phyloP scores from a whole-genome alignment of 2,888 invertebrate genomes.

The Poecilus cupreus region DNA sequence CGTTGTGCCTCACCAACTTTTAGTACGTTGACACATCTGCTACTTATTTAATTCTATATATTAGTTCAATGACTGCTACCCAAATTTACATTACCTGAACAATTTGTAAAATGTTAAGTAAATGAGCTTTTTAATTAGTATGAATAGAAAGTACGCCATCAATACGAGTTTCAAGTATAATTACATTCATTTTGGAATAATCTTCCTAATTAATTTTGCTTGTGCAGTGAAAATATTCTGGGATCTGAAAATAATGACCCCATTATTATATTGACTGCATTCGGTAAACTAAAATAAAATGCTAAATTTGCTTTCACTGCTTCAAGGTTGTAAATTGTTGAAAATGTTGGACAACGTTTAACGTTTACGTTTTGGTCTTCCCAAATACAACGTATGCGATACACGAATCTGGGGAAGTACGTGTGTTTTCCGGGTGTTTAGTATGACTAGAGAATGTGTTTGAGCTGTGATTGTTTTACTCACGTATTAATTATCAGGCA shows the following conservation, averaged over 20 bases:
- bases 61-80: not conserved
- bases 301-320: constrained; percentile 4
- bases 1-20: not conserved
- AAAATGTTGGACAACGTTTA: not conserved
- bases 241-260: constrained; percentile 7
- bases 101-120: not conserved
- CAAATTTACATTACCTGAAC: not conserved
- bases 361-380: too few relatives aligned
- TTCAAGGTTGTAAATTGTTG: constrained; percentile 1
- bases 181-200: not conserved
- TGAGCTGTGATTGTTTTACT: too few relatives aligned
- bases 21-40: not conserved
- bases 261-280: constrained; percentile 25
- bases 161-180: not conserved
- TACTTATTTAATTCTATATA: not conserved
- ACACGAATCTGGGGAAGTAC: not conserved
- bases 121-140: not conserved
- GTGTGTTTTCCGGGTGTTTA: not conserved
- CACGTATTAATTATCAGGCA: too few relatives aligned
- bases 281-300: not conserved
- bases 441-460: not conserved
- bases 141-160: constrained; percentile 9
- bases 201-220: not conserved
- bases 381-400: not conserved
- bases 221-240: not conserved